A percentile compares a stretch with the other conserved stretches of the same genome.
phyloP scores from a whole-genome alignment of 2,797 vertebrate species.

The Mormyrus proboscirostris region DNA sequence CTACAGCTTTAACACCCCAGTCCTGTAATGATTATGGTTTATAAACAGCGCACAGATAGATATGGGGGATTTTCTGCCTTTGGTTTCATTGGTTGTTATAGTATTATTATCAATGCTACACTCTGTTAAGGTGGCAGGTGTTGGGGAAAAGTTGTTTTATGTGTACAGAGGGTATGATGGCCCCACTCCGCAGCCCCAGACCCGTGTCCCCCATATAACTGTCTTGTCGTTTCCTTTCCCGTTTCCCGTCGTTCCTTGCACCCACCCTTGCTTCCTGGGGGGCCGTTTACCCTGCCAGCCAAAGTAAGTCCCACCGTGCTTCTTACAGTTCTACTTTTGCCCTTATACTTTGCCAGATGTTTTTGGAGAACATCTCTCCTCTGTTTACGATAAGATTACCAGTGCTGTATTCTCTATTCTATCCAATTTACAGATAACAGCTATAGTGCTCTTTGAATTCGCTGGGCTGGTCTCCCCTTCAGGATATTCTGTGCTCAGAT shows the following conservation, averaged over 20 bases:
- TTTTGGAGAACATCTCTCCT: background rate
- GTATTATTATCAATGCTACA: background rate
- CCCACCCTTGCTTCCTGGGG: background rate
- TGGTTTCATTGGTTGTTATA: background rate
- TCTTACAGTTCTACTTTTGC: background rate
- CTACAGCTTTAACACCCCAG: background rate
- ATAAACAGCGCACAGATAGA: background rate
- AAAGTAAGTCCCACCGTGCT: background rate
- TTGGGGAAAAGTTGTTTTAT: background rate
- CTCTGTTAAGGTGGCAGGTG: background rate
- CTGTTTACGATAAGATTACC: background rate
- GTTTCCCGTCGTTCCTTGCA: background rate
- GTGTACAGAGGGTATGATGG: background rate
- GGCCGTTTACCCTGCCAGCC: background rate
- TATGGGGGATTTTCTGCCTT: background rate
- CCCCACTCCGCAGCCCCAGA: background rate
- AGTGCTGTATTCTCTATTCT: background rate
- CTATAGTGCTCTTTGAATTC: background rate
- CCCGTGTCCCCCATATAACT: background rate
- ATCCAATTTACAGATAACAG: background rate
- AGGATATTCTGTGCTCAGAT: background rate
- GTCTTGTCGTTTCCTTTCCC: background rate
- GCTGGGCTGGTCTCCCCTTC: background rate
- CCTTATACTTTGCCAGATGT: background rate
- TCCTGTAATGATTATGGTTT: background rate